Evolutionary conservation across 2,797 vertebrate species (phyloP), one percentile per base, ranked within the genome.

Genomic region (Eospalax fontanierii): DNA sequence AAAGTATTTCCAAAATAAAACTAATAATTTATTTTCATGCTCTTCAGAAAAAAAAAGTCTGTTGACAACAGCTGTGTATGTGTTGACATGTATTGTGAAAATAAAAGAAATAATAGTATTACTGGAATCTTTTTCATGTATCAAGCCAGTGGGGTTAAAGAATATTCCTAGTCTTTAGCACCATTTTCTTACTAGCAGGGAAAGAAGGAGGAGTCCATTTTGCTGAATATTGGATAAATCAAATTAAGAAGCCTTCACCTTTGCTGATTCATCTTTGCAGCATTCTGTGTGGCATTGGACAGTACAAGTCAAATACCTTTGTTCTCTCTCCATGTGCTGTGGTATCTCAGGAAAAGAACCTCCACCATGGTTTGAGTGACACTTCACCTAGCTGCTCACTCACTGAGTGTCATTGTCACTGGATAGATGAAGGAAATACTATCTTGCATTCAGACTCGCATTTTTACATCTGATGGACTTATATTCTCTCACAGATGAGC

Each of bases 191-290:
- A 22, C 12, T 50, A 6, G 38, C 6, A 61, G 21, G 65, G 43
- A 43, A 73, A 15, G 18, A 6, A 73, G 15, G 18, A 6, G n/a
- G 7, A 68, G 6, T 4, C 6, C 14, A 30, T 73, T 91, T 94
- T 10, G 21, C 22, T 85, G 59, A 35, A n/a, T 33, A 66, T 71
- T 84, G 18, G 24, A 38, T 71, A 30, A 71, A 38, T 94, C 35
- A 80, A 80, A 70, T 78, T 86, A 85, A 50, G 84, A 84, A 91
- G 28, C 84, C 35, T 73, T 88, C 21, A 66, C 46, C 14, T 79
- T 79, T 66, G 63, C 38, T 79, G 22, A 50, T 63, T 26, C 14
- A n/a, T 70, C 61, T 71, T 86, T 95, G 33, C 16, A 88, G 35
- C 46, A 84, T 43, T 89, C 46, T 73, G 7, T 11, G 12, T 78